These are phyloP conservation scores for Platorchestia sp. DNA, from an alignment of 1,140 invertebrate species.

Conservation along the genomic window DNA sequence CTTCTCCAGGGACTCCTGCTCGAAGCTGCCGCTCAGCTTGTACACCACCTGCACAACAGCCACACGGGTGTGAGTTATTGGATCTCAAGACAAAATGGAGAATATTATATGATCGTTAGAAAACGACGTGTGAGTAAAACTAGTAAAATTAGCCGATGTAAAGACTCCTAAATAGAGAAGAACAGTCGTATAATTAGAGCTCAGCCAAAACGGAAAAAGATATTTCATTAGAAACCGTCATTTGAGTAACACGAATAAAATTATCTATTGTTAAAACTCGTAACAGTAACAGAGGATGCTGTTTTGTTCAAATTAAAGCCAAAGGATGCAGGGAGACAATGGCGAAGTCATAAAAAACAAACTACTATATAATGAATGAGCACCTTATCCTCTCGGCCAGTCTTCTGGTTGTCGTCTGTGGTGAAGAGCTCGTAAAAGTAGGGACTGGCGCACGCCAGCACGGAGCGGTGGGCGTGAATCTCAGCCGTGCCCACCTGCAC, in stretches of 20 bases:
- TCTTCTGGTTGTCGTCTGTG: constrained; percentile 73
- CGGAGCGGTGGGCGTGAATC: constrained; percentile 82
- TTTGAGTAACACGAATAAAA: not conserved
- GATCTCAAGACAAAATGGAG: too few relatives aligned
- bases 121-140: too few relatives aligned
- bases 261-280: not conserved
- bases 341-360: too few relatives aligned
- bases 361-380: too few relatives aligned
- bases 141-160: too few relatives aligned
- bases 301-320: not conserved
- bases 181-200: too few relatives aligned
- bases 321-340: not conserved
- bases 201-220: not conserved
- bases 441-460: constrained; percentile 82
- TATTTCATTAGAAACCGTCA: not conserved
- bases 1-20: constrained; percentile 79
- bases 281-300: not conserved
- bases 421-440: constrained; percentile 85
- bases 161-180: too few relatives aligned
- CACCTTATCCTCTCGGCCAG: constrained; percentile 65
- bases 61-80: too few relatives aligned
- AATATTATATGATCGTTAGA: too few relatives aligned
- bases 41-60: constrained; percentile 74
- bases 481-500: constrained; percentile 79
- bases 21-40: constrained; percentile 79